phyloP scores from a whole-genome alignment of 2,797 vertebrate species.

The Rhinoraja longicauda region DNA sequence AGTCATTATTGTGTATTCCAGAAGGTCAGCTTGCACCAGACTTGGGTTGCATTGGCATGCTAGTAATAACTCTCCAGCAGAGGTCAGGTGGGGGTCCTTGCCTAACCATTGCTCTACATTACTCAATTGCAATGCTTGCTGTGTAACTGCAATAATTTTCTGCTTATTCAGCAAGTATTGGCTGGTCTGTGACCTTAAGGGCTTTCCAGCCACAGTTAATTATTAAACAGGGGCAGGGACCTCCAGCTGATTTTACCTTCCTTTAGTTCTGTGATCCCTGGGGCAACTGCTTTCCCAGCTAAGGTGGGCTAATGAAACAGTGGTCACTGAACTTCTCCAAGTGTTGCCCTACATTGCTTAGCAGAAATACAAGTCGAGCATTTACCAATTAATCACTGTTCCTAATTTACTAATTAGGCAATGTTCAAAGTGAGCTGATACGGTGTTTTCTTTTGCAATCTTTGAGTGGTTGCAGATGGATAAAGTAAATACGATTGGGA shows the following conservation, averaged over 20 bases:
- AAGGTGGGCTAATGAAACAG: neutral
- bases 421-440: neutral
- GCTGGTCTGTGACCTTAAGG: neutral
- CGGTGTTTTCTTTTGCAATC: neutral
- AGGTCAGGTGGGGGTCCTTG: neutral
- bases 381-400: neutral
- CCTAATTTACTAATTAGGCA: neutral
- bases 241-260: neutral
- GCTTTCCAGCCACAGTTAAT: neutral
- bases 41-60: neutral
- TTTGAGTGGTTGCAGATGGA: neutral
- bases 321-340: neutral
- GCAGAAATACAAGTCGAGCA: neutral
- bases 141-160: too few relatives aligned
- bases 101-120: neutral
- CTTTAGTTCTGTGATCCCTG: neutral
- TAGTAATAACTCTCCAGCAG: neutral
- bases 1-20: neutral
- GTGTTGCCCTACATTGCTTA: neutral
- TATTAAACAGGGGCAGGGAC: conserved; percentile 3
- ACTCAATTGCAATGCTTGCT: too few relatives aligned
- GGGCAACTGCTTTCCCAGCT: neutral
- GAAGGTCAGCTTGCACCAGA: neutral
- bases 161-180: too few relatives aligned
- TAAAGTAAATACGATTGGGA: neutral